Percentiles rank a stretch among this genome's conserved stretches.
Conservation (phyloP, 2,797 vertebrate genomes). For the Enteromius mattozi region DNA sequence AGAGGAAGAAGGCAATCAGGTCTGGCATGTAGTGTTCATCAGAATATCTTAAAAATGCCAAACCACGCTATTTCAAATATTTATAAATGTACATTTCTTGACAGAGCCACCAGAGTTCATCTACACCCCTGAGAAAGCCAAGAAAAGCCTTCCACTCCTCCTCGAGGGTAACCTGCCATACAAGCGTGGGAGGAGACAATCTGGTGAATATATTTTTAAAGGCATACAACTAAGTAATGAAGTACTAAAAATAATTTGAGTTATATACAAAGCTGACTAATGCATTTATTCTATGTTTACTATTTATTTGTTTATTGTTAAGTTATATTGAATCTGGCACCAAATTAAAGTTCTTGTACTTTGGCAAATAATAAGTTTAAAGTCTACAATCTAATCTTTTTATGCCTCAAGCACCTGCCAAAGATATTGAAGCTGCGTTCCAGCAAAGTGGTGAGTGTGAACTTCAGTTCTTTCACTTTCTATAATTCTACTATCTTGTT, state of each 20-base stretch:
- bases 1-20: conserved; percentile 84
- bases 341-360: not conserved
- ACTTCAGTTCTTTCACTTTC: not conserved
- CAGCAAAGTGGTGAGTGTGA: conserved; percentile 75
- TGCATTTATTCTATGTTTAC: not conserved
- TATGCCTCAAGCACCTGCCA: conserved; percentile 78
- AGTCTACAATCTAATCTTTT: conserved; percentile 20
- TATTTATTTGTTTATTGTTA: not conserved
- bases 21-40: conserved; percentile 56
- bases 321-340: not conserved
- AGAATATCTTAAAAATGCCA: not conserved
- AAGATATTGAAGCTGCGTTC: conserved; percentile 76
- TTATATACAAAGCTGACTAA: not conserved
- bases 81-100: conserved; percentile 1
- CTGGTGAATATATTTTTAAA: conserved; percentile 69
- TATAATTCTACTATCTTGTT: conserved; percentile 1
- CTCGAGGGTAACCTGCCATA: conserved; percentile 73
- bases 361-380: not conserved
- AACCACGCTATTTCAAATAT: not conserved
- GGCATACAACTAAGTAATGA: not conserved
- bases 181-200: conserved; percentile 81
- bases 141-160: conserved; percentile 77
- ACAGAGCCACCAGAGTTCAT: conserved; percentile 81
- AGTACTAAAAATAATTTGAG: not conserved
- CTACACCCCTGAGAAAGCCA: conserved; percentile 81